Evolutionary conservation across 1,140 invertebrate species (phyloP), one percentile per base, ranked within the genome.

Genomic region (Artemia franciscana): DNA sequence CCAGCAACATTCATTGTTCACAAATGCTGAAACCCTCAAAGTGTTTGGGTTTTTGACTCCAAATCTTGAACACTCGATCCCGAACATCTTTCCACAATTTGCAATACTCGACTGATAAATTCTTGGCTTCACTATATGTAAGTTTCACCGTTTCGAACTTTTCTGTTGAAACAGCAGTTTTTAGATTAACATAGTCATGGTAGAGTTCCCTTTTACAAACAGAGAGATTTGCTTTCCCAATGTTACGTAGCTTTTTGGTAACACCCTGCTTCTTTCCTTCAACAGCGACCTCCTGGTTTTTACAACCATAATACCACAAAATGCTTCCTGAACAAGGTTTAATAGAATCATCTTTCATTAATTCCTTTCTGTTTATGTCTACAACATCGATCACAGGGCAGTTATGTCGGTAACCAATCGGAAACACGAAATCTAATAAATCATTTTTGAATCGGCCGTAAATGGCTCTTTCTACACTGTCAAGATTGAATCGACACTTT

Each of bases 201-300:
- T 83, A 78, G 4, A 88, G 64, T 66, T 78, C 78, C 66, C 75
- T 76, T 75, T 84, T 83, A 67, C 78, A 82, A 59, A 86, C 76
- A 60, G 73, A 70, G 64, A 87, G 70, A 62, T 73, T 74, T 62
- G 70, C 75, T 56, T 71, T 74, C 26, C 77, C 71, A 67, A 72
- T 78, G 60, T 77, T 67, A 15, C 74, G 63, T 61, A 77, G 79
- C 69, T 85, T 89, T 67, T 84, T 88, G 2, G 86, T 90, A 12
- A 81, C 73, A 3, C 90, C 90, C 72, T 87, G 83, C 65, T 82
- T 85, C 68, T 78, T 80, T 26, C 90, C 90, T 70, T 84, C 80
- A 0, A 90, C 83, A 57, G 80, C 77, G 15, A 91, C 79, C 75
- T 92, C 86, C 26, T 64, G 60, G 21, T 58, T 60, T 23, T 59